These are phyloP conservation scores for Spheniscus humboldti DNA, from an alignment of 2,797 vertebrate species.

Conservation along the genomic window DNA sequence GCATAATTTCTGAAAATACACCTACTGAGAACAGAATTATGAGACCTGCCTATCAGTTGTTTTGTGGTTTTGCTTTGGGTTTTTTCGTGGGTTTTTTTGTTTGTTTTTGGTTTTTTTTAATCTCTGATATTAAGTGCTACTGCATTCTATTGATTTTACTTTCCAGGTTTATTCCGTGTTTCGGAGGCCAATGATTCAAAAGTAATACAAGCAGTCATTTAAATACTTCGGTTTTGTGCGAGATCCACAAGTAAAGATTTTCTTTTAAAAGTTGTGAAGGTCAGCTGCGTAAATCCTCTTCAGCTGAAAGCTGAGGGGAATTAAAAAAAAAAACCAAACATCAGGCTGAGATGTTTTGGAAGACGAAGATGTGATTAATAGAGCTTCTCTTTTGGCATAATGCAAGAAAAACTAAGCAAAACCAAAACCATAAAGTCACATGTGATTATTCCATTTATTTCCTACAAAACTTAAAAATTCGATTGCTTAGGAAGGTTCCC, in stretches of 20 bases:
- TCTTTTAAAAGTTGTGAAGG: neutral
- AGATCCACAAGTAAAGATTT: neutral
- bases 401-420: neutral
- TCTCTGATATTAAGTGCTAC: neutral
- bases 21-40: neutral
- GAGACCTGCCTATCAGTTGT: neutral
- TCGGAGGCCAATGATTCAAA: neutral
- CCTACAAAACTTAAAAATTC: neutral
- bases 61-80: neutral
- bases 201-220: neutral
- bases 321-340: neutral
- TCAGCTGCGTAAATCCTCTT: neutral
- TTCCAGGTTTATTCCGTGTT: neutral
- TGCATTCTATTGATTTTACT: neutral
- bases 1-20: neutral
- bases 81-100: no score
- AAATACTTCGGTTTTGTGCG: neutral
- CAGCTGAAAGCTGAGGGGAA: neutral
- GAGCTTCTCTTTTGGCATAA: neutral
- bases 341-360: neutral
- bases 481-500: neutral
- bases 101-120: neutral
- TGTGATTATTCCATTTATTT: neutral
- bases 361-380: neutral
- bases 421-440: neutral